Base-by-base conservation (phyloP, 2,113 vertebrate species). In the Lethenteron reissneri region DNA sequence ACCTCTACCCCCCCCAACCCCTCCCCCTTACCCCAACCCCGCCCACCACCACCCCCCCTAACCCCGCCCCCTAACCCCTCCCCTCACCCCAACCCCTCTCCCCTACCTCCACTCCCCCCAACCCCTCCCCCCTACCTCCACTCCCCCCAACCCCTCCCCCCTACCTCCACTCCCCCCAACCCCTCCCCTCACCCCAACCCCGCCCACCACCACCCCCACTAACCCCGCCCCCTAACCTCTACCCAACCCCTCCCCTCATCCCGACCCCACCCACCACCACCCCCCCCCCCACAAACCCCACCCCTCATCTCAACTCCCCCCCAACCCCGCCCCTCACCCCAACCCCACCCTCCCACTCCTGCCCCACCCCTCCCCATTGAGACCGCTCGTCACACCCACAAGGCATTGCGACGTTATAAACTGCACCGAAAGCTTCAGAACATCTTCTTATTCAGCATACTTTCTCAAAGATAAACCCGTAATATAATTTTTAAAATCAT, bases 61-160 rank as follows among this genome's bases (percentile, higher is more conserved):
- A 62, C 71, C 71, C 69, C 73, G 62, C 69, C 6, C 9, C 25
- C 9, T 74, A 72, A 75, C 77, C 62, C 71, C 72, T 73, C 70
- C 69, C 62, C 19, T 19, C 17, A 19, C 62, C 21, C 58, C 56
- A 8, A 13, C 3, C 57, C 56, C 56, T 13, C 6, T 57, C n/a
- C 58, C 17, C 17, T 19, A 19, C 17, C 17, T 19, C 17, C 17
- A 19, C 17, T 25, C 71, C 12, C 2, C 70, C 12, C 11, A 58
- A 71, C 21, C 56, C 58, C 11, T 6, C 56, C 11, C 70, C 17
- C 17, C 17, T 19, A 19, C 17, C 17, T 19, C 17, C 17, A 11
- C 41, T 1, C 17, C 74, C 72, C 70, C 71, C 71, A 70, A 62
- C 71, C 71, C 69, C 73, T 58, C 69, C 6, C 9, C 25, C 9